A percentile compares a stretch with the other conserved stretches of the same genome.
phyloP scores from a whole-genome alignment of 1,140 invertebrate species.

The Pseudomyrmex pallidus region DNA sequence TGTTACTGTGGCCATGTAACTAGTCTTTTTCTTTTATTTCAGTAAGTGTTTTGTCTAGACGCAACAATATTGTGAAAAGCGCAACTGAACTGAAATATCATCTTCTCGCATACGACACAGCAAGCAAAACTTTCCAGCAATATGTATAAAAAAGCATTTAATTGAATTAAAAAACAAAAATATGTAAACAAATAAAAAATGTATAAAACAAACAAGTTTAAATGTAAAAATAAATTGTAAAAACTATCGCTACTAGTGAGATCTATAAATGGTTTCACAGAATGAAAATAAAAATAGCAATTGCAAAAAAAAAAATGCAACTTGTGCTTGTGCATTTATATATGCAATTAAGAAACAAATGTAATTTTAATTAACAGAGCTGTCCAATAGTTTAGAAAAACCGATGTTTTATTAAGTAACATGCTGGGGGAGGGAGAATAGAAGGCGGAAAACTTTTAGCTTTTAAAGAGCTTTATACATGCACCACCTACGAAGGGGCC shows the following conservation, averaged over 20 bases:
- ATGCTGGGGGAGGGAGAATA: neutral
- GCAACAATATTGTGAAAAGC: too few relatives aligned
- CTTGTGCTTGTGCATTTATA: constrained; percentile 5
- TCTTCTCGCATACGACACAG: too few relatives aligned
- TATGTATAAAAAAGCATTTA: too few relatives aligned
- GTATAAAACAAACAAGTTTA: too few relatives aligned
- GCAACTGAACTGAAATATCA: too few relatives aligned
- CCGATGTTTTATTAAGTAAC: constrained; percentile 38
- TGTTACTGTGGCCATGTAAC: too few relatives aligned
- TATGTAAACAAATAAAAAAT: too few relatives aligned
- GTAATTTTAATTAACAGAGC: constrained; percentile 48
- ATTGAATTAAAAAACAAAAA: too few relatives aligned
- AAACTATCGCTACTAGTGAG: neutral
- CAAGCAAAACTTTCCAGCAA: too few relatives aligned
- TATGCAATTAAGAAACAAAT: neutral
- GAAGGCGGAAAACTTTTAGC: constrained; percentile 49
- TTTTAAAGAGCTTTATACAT: constrained; percentile 56
- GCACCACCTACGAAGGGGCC: constrained; percentile 51
- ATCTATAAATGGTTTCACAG: neutral
- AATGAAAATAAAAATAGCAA: neutral
- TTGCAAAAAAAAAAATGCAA: neutral
- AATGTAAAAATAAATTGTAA: too few relatives aligned
- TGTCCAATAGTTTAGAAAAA: neutral
- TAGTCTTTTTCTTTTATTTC: too few relatives aligned
- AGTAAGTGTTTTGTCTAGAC: too few relatives aligned